These are phyloP conservation scores for Spondyliosoma cantharus DNA, from an alignment of 2,797 vertebrate genomes.

Conservation along the genomic window DNA sequence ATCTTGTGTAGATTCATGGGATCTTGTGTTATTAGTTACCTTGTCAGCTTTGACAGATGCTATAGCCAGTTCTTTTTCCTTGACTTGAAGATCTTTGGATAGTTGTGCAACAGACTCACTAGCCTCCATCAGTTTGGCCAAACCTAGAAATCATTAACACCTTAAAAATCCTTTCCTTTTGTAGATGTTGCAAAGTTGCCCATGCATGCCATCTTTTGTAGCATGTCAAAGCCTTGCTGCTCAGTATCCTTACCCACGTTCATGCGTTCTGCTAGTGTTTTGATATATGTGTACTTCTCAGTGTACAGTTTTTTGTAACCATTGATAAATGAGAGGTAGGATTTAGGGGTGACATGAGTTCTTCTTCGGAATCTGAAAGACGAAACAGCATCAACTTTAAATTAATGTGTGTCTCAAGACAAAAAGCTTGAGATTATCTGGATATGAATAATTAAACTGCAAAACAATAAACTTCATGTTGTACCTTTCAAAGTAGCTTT, in stretches of 20 bases:
- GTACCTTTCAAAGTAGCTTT: slow-evolving; percentile 90
- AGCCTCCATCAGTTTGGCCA: slow-evolving; percentile 89
- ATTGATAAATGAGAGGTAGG: slow-evolving; percentile 92
- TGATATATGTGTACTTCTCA: slow-evolving; percentile 85
- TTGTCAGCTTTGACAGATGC: slow-evolving; percentile 88
- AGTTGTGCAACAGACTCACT: slow-evolving; percentile 87
- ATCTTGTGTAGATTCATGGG: not conserved
- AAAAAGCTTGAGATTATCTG: not conserved
- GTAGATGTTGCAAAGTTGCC: not conserved
- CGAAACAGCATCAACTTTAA: slow-evolving; percentile 77
- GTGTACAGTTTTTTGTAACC: slow-evolving; percentile 87
- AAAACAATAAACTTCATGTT: not conserved
- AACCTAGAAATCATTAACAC: slow-evolving; percentile 75
- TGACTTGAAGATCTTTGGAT: slow-evolving; percentile 84
- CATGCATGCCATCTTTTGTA: not conserved
- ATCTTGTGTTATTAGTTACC: slow-evolving; percentile 73
- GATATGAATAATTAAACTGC: not conserved
- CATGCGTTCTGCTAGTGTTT: slow-evolving; percentile 88
- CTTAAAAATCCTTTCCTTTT: slow-evolving; percentile 8
- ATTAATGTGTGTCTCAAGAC: slow-evolving; percentile 2
- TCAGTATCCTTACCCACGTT: slow-evolving; percentile 84
- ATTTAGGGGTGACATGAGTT: slow-evolving; percentile 92
- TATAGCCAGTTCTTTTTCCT: slow-evolving; percentile 88
- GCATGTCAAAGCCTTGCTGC: not conserved
- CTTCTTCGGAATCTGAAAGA: slow-evolving; percentile 86